Conservation (phyloP, 2,797 vertebrate species). For the Babyrousa celebensis region DNA sequence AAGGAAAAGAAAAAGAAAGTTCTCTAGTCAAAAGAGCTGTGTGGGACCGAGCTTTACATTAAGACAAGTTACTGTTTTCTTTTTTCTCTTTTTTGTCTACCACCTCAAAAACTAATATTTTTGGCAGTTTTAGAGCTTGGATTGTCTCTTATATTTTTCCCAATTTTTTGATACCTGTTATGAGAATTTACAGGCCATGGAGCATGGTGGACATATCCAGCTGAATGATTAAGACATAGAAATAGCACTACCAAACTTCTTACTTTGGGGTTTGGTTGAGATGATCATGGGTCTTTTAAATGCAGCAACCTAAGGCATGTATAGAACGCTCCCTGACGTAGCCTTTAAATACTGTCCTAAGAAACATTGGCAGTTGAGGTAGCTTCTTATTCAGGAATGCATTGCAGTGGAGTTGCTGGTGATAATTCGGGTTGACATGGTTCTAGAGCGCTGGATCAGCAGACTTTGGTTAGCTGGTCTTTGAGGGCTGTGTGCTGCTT, state of each 20-base stretch:
- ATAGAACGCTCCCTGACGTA: neutral
- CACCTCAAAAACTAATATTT: neutral
- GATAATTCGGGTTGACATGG: neutral
- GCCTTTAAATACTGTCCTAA: neutral
- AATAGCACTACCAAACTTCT: neutral
- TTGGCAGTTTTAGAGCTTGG: neutral
- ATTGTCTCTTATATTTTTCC: neutral
- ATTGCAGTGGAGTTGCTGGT: neutral
- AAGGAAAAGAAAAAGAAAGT: too few species aligned
- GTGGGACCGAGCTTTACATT: neutral
- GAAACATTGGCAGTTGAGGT: neutral
- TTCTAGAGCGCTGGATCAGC: neutral
- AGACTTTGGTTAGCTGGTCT: neutral
- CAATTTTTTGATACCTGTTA: neutral
- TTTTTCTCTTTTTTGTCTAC: neutral
- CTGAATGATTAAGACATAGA: neutral
- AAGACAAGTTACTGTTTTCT: neutral
- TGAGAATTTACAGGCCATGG: neutral
- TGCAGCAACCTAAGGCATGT: neutral
- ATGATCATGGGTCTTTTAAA: neutral
- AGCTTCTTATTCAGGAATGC: neutral
- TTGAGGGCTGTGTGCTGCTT: neutral
- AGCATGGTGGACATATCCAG: neutral
- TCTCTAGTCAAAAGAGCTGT: neutral
- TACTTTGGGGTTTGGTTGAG: conserved; percentile 29